These are phyloP conservation scores for Mnemiopsis leidyi DNA, from an alignment of 37 sponge, comb jelly and placozoan species.

Conservation along the genomic window DNA sequence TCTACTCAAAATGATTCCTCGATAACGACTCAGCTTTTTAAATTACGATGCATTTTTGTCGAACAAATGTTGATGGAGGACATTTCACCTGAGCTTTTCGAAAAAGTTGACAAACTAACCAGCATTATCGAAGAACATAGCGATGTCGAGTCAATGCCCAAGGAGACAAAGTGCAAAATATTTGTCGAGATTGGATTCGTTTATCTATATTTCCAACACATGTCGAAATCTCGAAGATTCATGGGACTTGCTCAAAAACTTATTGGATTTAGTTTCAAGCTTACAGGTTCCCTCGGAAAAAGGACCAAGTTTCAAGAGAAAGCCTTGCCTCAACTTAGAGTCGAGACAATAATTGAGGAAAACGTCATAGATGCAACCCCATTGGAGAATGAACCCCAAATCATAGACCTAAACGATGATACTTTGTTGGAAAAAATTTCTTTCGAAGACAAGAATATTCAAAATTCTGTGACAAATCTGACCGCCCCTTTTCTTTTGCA, in stretches of 20 bases:
- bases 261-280: background rate
- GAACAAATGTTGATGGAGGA: conserved; percentile 31
- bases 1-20: background rate
- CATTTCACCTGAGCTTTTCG: background rate
- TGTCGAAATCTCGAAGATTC: background rate
- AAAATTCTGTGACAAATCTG: background rate
- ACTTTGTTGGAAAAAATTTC: conserved; percentile 28
- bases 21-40: background rate
- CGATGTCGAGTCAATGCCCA: background rate
- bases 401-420: conserved; percentile 39
- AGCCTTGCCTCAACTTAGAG: conserved; percentile 76
- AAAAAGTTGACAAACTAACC: background rate
- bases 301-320: conserved; percentile 82
- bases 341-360: conserved; percentile 39
- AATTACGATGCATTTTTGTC: background rate
- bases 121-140: background rate
- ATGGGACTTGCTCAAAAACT: background rate
- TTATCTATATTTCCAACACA: conserved; percentile 14
- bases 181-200: conserved; percentile 6
- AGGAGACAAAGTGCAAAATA: background rate
- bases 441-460: background rate
- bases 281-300: conserved; percentile 80
- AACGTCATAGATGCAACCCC: background rate
- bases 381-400: conserved; percentile 41
- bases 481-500: conserved; percentile 48